phyloP scores from a whole-genome alignment of 2,113 vertebrate species.

The Gyps fulvus region DNA sequence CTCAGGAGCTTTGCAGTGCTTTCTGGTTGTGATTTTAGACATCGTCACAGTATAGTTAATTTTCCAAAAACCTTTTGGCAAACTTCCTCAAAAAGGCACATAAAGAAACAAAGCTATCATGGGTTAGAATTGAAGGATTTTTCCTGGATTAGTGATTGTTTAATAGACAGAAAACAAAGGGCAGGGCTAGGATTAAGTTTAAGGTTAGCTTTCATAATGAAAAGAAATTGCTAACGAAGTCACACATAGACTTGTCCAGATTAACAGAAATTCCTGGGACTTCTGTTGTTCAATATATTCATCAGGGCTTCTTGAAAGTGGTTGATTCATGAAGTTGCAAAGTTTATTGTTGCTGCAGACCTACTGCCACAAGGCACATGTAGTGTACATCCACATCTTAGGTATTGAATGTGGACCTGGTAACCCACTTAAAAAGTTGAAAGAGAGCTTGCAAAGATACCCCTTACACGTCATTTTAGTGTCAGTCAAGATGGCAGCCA shows the following conservation, averaged over 20 bases:
- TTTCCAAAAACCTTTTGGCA: not conserved
- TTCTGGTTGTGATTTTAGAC: not conserved
- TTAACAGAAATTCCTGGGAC: not conserved
- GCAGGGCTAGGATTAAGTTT: not conserved
- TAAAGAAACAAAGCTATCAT: not conserved
- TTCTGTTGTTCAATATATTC: not conserved
- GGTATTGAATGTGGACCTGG: not conserved
- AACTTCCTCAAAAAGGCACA: not conserved
- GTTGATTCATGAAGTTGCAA: not conserved
- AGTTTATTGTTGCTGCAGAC: not conserved
- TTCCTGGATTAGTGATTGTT: constrained; percentile 55
- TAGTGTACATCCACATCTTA: not conserved
- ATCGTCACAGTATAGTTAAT: not conserved
- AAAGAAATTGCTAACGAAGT: not conserved
- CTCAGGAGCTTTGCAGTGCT: not conserved
- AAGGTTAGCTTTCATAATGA: not conserved
- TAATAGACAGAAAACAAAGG: constrained; percentile 21
- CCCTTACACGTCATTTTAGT: not conserved
- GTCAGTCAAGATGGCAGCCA: not conserved
- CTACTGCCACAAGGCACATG: not conserved
- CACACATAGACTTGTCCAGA: not conserved
- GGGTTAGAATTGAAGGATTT: not conserved
- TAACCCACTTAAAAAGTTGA: not conserved
- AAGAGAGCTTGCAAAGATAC: not conserved
- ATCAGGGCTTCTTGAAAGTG: not conserved